Evolutionary conservation across 2,888 invertebrate species (phyloP), one percentile per base, ranked within the genome.

Genomic region (Cosmia pyralina): DNA sequence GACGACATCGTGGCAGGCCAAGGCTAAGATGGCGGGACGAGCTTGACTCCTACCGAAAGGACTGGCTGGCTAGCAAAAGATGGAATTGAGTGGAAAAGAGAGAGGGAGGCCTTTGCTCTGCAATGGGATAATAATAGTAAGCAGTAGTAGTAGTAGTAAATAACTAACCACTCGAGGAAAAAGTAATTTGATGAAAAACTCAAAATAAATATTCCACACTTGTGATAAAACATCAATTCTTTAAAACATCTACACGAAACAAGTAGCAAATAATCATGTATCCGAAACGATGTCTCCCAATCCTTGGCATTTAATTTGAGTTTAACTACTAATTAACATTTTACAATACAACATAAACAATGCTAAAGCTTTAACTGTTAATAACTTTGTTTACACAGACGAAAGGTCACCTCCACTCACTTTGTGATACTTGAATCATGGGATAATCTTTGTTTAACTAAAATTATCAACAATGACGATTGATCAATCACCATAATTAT

Each of bases 291-390:
- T 83, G 79, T 82, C 84, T 70, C 69, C 34, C 53, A 75, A 82
- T 83, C 87, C 83, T 88, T 88, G 88, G 73, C 84, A 87, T 87
- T 88, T 84, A 76, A 83, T 87, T 86, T 79, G 66, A 84, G 83
- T 80, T 86, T 84, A 83, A 87, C 77, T 82, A 85, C 84, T 88
- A 89, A 90, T 90, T 91, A 91, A 77, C 83, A 86, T 83, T 72
- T 82, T 87, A 90, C 88, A 88, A 90, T 88, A 85, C 82, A 84
- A 81, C 81, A 84, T 86, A 88, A 88, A 90, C 90, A 87, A 85
- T 83, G 81, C 74, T 77, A 79, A 82, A 80, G 79, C 55, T 78
- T 84, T 83, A 85, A 72, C 75, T 77, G 72, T 81, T 88, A 84
- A 85, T 80, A 84, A 86, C 81, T 85, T 84, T 87, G 85, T 88